These are phyloP conservation scores for Aspidapion aeneum DNA, from an alignment of 2,888 invertebrate species.

Conservation along the genomic window DNA sequence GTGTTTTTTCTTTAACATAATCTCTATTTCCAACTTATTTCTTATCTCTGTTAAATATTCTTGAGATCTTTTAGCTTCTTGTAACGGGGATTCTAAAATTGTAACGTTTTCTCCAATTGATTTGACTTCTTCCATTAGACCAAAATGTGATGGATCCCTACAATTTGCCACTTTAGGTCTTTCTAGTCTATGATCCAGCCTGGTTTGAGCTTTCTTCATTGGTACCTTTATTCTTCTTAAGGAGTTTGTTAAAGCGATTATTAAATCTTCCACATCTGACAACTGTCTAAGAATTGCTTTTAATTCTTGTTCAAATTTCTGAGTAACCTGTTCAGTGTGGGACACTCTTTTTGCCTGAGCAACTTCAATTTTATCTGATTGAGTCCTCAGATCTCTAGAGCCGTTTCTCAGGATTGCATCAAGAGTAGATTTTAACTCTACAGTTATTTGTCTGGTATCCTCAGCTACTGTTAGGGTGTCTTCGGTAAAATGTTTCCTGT, in stretches of 20 bases:
- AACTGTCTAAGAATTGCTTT: constrained; percentile 64
- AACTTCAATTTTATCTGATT: constrained; percentile 76
- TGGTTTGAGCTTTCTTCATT: constrained; percentile 68
- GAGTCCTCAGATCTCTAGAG: constrained; percentile 72
- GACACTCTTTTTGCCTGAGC: constrained; percentile 70
- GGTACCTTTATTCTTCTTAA: constrained; percentile 61
- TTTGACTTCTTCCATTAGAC: not conserved
- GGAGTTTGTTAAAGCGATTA: constrained; percentile 62
- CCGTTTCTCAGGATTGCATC: constrained; percentile 69
- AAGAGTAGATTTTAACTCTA: constrained; percentile 63
- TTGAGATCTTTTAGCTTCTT: not conserved
- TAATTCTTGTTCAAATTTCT: constrained; percentile 64
- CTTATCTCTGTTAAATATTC: not conserved
- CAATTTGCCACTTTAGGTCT: constrained; percentile 80
- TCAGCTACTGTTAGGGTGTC: constrained; percentile 73
- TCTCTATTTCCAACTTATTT: not conserved
- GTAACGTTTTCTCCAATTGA: not conserved
- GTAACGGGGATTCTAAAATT: not conserved
- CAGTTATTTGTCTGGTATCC: constrained; percentile 68
- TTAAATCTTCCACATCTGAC: constrained; percentile 70
- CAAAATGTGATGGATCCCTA: constrained; percentile 68
- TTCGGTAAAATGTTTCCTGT: constrained; percentile 78
- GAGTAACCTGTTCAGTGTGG: constrained; percentile 69
- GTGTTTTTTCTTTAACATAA: not conserved
- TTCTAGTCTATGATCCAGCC: constrained; percentile 69